phyloP scores from a whole-genome alignment of 2,113 vertebrate genomes.

The Cisticola juncidis region DNA sequence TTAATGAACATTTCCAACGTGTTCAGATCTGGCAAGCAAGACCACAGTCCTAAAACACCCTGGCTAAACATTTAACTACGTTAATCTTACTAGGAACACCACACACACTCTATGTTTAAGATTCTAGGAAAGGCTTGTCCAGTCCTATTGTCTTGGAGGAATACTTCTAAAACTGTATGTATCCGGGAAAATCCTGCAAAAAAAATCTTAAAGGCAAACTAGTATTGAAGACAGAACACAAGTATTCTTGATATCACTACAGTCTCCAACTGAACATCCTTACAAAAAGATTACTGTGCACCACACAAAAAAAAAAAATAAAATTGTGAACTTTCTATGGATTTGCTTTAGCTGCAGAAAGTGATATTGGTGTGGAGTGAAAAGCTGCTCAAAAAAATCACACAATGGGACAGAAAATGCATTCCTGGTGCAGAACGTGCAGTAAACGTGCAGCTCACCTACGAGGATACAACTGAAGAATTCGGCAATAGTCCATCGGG shows the following conservation, averaged over 20 bases:
- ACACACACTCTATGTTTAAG: neutral
- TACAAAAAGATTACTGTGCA: constrained; percentile 40
- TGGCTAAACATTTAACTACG: neutral
- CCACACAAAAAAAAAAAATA: constrained; percentile 34
- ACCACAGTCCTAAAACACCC: neutral
- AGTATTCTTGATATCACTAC: neutral
- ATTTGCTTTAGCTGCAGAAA: constrained; percentile 72
- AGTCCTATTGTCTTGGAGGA: neutral
- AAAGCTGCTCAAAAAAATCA: constrained; percentile 77
- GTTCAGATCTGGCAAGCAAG: neutral
- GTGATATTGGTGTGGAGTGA: constrained; percentile 78
- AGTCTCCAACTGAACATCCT: constrained; percentile 35
- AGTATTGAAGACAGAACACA: neutral
- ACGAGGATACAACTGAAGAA: constrained; percentile 72
- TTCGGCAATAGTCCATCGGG: constrained; percentile 77
- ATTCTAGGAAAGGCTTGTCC: neutral
- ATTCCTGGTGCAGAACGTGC: constrained; percentile 83
- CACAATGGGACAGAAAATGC: constrained; percentile 78
- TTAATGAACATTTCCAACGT: neutral
- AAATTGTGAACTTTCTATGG: constrained; percentile 68
- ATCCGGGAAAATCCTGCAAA: neutral
- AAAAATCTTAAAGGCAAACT: constrained; percentile 9
- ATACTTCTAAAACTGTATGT: neutral
- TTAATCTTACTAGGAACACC: neutral
- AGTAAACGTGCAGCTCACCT: constrained; percentile 84